Evolutionary conservation across 1,140 invertebrate species (phyloP), one percentile per base, ranked within the genome.

Genomic region (Cardiocondyla obscurior): DNA sequence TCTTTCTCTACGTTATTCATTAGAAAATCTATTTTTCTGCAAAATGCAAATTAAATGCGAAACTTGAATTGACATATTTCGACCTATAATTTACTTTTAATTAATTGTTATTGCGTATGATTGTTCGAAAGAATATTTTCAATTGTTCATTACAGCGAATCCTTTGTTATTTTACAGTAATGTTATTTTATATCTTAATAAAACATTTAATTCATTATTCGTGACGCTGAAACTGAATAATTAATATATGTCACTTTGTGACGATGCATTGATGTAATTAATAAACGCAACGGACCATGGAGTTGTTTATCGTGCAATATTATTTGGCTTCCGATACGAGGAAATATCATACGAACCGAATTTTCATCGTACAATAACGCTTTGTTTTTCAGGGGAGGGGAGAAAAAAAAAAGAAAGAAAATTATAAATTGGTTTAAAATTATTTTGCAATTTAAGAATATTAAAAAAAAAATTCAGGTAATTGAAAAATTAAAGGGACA

Each of bases 151-250:
- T 33, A 42, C 10, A 46, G 44, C 3, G 10, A 39, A 25, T 14
- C 28, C 44, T 46, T 62, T 62, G 72, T 76, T 76, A 22, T 46
- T 74, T 62, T 76, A 76, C 46, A 76, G 58, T 57, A 73, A 76
- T 64, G 14, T 76, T 46, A 62, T 46, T 76, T 62, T 64, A 46
- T 42, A 62, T 76, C 57, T 64, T 76, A 64, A 8, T 64, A 76
- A 76, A 58, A 72, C 55, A 64, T 76, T 76, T 76, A 76, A 76
- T 76, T 76, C 44, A 76, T 76, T 76, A 76, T 76, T 76, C 72
- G 30, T 39, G 57, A 64, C 46, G 57, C 22, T 33, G 28, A 33
- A 46, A 58, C 70, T 76, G 55, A 76, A 76, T 76, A 76, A 76
- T 76, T 76, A 76, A 64, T 76, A 76, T 22, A 10, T 53, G 30